Percentiles rank a stretch among this genome's conserved stretches.
Evolutionary conservation across 1,140 invertebrate genomes (phyloP).

Genomic region (Ephestia elutella): DNA sequence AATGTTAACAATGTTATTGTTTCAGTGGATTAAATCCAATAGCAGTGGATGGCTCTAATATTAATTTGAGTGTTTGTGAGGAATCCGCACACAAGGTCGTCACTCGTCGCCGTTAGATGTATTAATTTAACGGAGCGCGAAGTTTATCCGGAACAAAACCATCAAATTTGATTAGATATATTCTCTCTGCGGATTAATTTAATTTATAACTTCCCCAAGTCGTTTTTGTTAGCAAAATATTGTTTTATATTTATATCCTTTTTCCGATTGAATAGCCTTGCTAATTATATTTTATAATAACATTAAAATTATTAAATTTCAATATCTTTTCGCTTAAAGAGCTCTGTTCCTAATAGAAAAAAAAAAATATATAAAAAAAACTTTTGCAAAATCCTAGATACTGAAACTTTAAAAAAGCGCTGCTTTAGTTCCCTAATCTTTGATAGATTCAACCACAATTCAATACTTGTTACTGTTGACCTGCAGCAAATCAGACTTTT

Average conservation of each 20-base stretch:
- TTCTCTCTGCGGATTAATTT: slow-evolving; percentile 18
- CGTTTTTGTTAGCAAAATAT: not conserved
- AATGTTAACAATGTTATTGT: slow-evolving; percentile 70
- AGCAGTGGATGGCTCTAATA: slow-evolving; percentile 42
- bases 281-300: not conserved
- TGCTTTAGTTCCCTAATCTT: too few relatives aligned
- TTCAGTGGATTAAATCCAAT: slow-evolving; percentile 56
- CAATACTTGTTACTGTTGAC: too few relatives aligned
- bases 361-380: too few relatives aligned
- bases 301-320: too few relatives aligned
- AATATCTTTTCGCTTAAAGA: too few relatives aligned
- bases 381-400: too few relatives aligned
- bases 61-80: slow-evolving; percentile 59
- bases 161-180: slow-evolving; percentile 29
- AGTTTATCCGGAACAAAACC: slow-evolving; percentile 29
- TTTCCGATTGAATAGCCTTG: not conserved
- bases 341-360: too few relatives aligned
- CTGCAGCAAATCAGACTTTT: too few relatives aligned
- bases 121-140: slow-evolving; percentile 40
- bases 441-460: too few relatives aligned
- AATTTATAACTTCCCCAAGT: slow-evolving; percentile 21
- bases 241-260: not conserved
- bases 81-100: slow-evolving; percentile 49
- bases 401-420: too few relatives aligned
- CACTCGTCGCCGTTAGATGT: slow-evolving; percentile 36